Percentiles rank a stretch among this genome's conserved stretches.
phyloP scores from a whole-genome alignment of 1,140 invertebrate species.

The Neodiprion fabricii region DNA sequence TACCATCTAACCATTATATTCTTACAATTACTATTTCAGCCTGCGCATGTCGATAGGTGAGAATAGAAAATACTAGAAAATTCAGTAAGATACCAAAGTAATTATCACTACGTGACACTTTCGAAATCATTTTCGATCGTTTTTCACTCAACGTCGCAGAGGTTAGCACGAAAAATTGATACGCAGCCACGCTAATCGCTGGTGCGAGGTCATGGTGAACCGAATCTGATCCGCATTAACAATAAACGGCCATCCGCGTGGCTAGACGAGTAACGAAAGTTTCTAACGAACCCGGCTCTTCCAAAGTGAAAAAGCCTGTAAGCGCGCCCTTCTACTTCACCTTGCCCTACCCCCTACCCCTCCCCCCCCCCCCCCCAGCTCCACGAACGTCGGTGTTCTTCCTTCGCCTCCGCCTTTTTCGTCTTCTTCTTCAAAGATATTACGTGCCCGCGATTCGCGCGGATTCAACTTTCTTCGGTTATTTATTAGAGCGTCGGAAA shows the following conservation, averaged over 20 bases:
- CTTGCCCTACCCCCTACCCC: slow-evolving; percentile 31
- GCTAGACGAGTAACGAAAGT: background rate
- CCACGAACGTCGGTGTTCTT: background rate
- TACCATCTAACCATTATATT: too few relatives aligned
- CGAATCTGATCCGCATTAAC: too few relatives aligned
- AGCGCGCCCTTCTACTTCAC: slow-evolving; percentile 46
- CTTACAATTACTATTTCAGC: too few relatives aligned
- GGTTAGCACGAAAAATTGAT: too few relatives aligned
- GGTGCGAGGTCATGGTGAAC: too few relatives aligned
- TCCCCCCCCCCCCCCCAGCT: background rate
- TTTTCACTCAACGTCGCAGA: too few relatives aligned
- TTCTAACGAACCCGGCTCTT: slow-evolving; percentile 22
- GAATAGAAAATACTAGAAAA: too few relatives aligned
- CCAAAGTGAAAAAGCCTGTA: slow-evolving; percentile 45
- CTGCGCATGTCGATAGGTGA: too few relatives aligned
- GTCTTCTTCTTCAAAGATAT: background rate
- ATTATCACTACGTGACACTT: too few relatives aligned
- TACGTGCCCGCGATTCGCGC: slow-evolving; percentile 10
- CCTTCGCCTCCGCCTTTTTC: background rate
- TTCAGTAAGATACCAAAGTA: too few relatives aligned
- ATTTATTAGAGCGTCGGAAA: slow-evolving; percentile 41
- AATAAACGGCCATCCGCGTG: background rate
- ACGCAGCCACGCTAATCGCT: too few relatives aligned
- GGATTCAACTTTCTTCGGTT: slow-evolving; percentile 46
- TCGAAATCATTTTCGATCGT: too few relatives aligned